A percentile compares a stretch with the other conserved stretches of the same genome.
phyloP scores from a whole-genome alignment of 2,113 vertebrate species.

The Hippocampus guttulatus region DNA sequence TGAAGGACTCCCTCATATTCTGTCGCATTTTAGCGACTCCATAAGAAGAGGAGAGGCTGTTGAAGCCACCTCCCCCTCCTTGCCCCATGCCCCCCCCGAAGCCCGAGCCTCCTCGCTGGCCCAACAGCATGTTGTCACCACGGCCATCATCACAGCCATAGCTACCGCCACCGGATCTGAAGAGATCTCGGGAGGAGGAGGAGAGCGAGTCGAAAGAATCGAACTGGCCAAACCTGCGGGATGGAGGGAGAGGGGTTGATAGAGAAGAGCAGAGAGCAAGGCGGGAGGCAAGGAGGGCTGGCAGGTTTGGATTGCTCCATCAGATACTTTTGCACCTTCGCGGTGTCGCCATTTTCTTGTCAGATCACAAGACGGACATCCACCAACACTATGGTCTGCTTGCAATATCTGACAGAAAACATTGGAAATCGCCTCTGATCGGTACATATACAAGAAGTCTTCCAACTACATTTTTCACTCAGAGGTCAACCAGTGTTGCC shows the following conservation, averaged over 20 bases:
- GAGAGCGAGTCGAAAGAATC: constrained; percentile 86
- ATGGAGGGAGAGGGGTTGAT: constrained; percentile 66
- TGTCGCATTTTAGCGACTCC: constrained; percentile 79
- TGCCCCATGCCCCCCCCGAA: constrained; percentile 72
- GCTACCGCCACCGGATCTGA: constrained; percentile 77
- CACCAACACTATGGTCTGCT: constrained; percentile 27
- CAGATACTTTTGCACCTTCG: constrained; percentile 55
- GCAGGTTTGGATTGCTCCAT: constrained; percentile 64
- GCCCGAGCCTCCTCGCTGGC: constrained; percentile 73
- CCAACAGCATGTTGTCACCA: constrained; percentile 72
- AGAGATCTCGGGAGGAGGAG: constrained; percentile 82
- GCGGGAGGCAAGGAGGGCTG: constrained; percentile 67
- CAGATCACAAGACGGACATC: constrained; percentile 48
- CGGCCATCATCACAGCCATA: constrained; percentile 82
- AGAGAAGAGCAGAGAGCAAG: constrained; percentile 71
- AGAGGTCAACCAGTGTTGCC: constrained; percentile 22
- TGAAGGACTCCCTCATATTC: constrained; percentile 78
- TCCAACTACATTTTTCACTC: constrained; percentile 28
- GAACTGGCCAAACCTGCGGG: constrained; percentile 87
- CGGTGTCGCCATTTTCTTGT: constrained; percentile 40
- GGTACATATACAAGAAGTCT: constrained; percentile 25
- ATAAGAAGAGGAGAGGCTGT: constrained; percentile 75
- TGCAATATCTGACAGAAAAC: constrained; percentile 29
- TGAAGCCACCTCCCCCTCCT: constrained; percentile 74
- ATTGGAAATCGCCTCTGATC: constrained; percentile 8